Base-by-base conservation (phyloP, 2,113 vertebrate species). In the Mungos mungo region DNA sequence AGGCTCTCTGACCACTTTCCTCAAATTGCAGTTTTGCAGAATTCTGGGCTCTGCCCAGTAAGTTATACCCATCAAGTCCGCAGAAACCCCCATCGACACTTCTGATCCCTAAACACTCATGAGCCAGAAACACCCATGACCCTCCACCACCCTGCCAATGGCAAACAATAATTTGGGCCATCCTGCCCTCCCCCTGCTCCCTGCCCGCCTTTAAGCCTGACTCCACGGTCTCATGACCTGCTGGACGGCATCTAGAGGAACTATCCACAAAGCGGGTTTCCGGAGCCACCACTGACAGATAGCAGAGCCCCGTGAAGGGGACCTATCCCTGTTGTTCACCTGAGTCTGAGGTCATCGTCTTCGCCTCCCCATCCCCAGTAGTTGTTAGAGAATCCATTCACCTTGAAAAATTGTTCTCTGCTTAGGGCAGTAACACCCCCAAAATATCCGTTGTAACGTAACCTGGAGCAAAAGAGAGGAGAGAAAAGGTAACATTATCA, bases 281-380 rank as follows among this genome's bases (percentile, higher is more conserved):
- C 11, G 79, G 66, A 90, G 84, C 91, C 87, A 93, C 88, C 76
- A 65, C 27, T 1, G 69, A 86, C 3, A 90, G 69, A 86, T 3
- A 90, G 71, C 83, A 86, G 74, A 89, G 71, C 96, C 95, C 84
- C n/a, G 0, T 92, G 90, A 96, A 96, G 95, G 83, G 83, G 90
- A 92, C 76, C 50, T 69, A 88, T 88, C 88, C 90, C 60, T 13
- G 41, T 79, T 97, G 84, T 96, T 99, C 98, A 99, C 99, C 99
- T 99, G 98, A 99, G 99, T 72, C 99, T 99, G 97, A 99, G 99
- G 97, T 99, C 99, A 5, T 99, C 99, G n/a, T 99, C 99, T 98
- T 99, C 99, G 97, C 99, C 99, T 72, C 99, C 99, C 99, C 99
- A 99, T 71, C 99, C 99, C 99, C 99, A 99, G 99, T 99, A 99